phyloP scores from a whole-genome alignment of 2,113 vertebrate species.

The Willisornis vidua region DNA sequence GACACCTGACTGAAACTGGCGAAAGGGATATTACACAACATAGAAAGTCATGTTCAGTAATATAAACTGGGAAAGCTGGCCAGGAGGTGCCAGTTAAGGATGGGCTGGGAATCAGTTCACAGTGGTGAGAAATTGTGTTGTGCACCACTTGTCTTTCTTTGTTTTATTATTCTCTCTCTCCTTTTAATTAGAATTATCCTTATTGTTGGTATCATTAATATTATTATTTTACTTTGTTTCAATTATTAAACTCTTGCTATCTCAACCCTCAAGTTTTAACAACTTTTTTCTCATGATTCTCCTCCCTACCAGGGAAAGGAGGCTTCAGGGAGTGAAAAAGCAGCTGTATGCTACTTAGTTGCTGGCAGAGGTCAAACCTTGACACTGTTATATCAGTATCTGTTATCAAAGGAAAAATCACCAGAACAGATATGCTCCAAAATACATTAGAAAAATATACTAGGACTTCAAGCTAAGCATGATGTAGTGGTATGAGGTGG shows the following conservation, averaged over 20 bases:
- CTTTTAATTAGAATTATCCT: background rate
- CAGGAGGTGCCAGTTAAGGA: rapidly evolving
- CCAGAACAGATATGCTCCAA: background rate
- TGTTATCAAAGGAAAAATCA: background rate
- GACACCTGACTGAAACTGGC: background rate
- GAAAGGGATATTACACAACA: background rate
- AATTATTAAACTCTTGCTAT: background rate
- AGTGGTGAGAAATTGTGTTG: too few relatives aligned
- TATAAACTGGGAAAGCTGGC: background rate
- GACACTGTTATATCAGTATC: background rate
- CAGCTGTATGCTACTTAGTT: background rate
- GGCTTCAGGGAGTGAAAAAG: background rate
- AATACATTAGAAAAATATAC: background rate
- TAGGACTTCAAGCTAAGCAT: background rate
- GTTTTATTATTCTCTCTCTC: background rate
- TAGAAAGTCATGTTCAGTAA: background rate
- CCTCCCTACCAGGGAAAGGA: background rate
- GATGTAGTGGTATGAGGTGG: background rate
- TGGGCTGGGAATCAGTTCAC: background rate
- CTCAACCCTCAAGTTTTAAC: background rate
- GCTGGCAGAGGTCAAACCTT: background rate
- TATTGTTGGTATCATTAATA: background rate
- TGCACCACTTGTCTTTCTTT: background rate
- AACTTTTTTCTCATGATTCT: background rate
- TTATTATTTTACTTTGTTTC: background rate